Evolutionary conservation across 2,113 vertebrate genomes (phyloP).

Genomic region (Mixornis gularis): DNA sequence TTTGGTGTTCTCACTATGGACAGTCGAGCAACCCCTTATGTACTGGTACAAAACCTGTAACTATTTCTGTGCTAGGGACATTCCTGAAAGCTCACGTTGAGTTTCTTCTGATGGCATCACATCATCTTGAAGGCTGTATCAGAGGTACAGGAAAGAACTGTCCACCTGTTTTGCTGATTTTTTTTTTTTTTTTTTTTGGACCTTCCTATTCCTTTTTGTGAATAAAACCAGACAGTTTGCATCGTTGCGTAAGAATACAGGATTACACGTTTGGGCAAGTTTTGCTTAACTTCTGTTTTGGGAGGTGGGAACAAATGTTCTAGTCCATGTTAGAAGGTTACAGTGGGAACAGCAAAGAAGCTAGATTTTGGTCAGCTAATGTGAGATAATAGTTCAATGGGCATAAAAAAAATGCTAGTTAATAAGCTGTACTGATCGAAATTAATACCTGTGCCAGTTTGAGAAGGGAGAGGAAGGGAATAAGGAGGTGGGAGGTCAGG

Average conservation of each 20-base stretch:
- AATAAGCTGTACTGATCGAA: neutral
- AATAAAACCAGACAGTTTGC: neutral
- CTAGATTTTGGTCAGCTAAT: neutral
- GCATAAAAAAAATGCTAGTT: neutral
- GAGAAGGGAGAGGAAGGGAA: neutral
- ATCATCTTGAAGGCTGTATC: neutral
- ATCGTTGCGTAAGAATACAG: fast-evolving
- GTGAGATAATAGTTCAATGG: neutral
- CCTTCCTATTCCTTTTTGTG: neutral
- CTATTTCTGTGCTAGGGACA: neutral
- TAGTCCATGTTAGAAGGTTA: neutral
- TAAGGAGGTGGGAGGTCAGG: neutral
- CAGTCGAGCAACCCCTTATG: fast-evolving
- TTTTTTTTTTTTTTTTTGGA: neutral
- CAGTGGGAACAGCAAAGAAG: neutral
- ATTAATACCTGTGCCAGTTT: neutral
- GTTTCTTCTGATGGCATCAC: neutral
- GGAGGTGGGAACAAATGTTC: neutral
- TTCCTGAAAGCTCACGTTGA: neutral
- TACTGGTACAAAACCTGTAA: neutral
- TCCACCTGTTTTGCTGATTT: neutral
- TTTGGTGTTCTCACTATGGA: neutral
- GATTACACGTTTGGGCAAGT: neutral
- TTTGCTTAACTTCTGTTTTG: neutral
- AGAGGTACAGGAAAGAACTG: neutral